These are phyloP conservation scores for Habropoda laboriosa DNA, from an alignment of 1,140 invertebrate species.

Conservation along the genomic window DNA sequence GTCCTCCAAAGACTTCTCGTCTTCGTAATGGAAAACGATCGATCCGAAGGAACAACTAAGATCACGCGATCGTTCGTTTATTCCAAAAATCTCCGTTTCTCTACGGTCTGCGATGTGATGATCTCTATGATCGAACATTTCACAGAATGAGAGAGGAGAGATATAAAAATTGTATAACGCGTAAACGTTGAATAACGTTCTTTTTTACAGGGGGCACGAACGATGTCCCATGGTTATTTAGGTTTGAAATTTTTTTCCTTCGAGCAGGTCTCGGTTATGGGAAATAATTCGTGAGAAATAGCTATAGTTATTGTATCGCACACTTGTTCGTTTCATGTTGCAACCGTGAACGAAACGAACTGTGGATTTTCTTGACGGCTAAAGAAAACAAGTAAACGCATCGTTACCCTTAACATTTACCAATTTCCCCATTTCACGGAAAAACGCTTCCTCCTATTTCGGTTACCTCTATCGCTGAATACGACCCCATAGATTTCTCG, in stretches of 20 bases:
- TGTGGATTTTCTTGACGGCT: conserved; percentile 22
- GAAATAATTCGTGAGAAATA: conserved; percentile 7
- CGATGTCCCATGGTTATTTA: neutral
- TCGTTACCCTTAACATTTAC: neutral
- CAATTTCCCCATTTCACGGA: no score
- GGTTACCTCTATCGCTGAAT: neutral
- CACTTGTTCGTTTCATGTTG: neutral
- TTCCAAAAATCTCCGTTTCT: neutral
- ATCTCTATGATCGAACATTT: neutral
- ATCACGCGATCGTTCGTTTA: conserved; percentile 19
- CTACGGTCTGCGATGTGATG: neutral
- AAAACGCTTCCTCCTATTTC: neutral
- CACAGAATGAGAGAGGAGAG: neutral
- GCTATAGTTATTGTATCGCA: conserved; percentile 5
- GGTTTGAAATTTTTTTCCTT: conserved; percentile 32
- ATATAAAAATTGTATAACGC: conserved; percentile 2
- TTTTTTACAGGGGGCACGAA: conserved; percentile 21
- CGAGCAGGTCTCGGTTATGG: conserved; percentile 37
- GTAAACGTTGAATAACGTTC: conserved; percentile 3
- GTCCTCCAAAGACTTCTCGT: neutral
- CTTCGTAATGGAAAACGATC: conserved; percentile 2
- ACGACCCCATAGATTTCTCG: no score
- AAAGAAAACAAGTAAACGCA: conserved; percentile 12
- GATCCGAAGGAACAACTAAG: neutral
- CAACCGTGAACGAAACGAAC: neutral